Evolutionary conservation across 2,888 invertebrate species (phyloP).

Genomic region (Trilocha varians): DNA sequence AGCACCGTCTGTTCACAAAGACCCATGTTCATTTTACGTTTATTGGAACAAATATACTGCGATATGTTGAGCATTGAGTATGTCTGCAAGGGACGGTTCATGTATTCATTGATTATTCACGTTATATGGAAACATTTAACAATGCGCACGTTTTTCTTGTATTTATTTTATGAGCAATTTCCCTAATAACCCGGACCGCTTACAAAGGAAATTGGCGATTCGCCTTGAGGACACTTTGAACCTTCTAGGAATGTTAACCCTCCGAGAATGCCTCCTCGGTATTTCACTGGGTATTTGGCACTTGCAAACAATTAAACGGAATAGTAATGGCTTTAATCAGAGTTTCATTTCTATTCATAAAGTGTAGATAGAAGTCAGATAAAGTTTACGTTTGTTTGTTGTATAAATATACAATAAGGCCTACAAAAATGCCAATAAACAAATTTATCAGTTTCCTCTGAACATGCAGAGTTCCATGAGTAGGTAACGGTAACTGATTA

Average conservation of each 20-base stretch:
- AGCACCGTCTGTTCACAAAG: slow-evolving; percentile 24
- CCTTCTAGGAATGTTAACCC: slow-evolving; percentile 30
- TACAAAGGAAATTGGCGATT: slow-evolving; percentile 45
- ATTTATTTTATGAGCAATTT: slow-evolving; percentile 46
- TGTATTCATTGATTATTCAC: slow-evolving; percentile 38
- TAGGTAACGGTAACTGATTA: no score
- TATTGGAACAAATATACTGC: slow-evolving; percentile 47
- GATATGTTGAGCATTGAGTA: no score
- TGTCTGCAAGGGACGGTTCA: no score
- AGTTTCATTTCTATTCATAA: neutral
- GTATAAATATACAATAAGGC: neutral
- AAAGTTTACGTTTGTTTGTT: neutral
- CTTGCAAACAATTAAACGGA: slow-evolving; percentile 15
- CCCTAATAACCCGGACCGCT: slow-evolving; percentile 41
- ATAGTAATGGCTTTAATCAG: slow-evolving; percentile 7
- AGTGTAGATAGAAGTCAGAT: neutral
- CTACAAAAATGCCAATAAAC: no score
- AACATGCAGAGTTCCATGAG: no score
- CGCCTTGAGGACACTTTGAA: slow-evolving; percentile 37
- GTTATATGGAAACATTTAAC: slow-evolving; percentile 22
- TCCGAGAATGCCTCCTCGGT: slow-evolving; percentile 22
- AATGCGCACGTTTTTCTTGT: slow-evolving; percentile 23
- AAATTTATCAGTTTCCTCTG: neutral
- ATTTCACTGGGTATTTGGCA: slow-evolving; percentile 7
- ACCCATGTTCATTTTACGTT: slow-evolving; percentile 36